phyloP scores from a whole-genome alignment of 2,113 vertebrate species.

The Platysternon megacephalum region DNA sequence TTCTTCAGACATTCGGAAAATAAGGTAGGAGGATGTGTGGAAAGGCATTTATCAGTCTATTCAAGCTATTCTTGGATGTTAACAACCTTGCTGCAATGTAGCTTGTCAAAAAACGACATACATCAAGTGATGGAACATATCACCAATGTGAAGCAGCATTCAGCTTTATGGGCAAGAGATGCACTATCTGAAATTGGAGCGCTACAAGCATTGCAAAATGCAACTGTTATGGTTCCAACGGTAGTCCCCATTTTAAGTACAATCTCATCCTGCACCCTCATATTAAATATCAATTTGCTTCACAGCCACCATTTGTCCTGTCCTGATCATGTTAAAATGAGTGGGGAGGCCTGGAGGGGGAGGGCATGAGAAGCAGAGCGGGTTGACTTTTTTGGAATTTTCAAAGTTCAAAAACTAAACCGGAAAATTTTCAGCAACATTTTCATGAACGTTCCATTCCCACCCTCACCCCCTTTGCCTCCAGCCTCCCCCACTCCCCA shows the following conservation, averaged over 20 bases:
- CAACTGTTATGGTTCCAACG: not conserved
- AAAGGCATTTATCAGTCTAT: not conserved
- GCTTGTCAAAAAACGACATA: not conserved
- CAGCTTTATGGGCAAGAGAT: not conserved
- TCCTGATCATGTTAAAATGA: not conserved
- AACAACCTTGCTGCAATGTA: not conserved
- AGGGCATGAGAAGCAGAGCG: not conserved
- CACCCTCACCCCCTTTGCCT: not conserved
- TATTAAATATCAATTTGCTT: too few relatives aligned
- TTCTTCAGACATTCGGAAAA: not conserved
- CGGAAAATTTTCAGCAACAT: accelerated
- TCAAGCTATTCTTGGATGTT: not conserved
- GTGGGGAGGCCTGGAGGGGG: not conserved
- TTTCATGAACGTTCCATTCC: not conserved
- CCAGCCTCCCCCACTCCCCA: accelerated
- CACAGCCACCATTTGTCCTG: too few relatives aligned
- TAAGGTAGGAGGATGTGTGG: not conserved
- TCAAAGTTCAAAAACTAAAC: accelerated
- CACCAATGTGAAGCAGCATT: not conserved
- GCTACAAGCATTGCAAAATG: not conserved
- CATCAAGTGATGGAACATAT: not conserved
- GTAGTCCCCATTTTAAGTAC: not conserved
- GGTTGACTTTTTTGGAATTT: not conserved
- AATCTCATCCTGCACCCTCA: too few relatives aligned
- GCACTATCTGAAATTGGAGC: not conserved